Percentiles rank a stretch among this genome's conserved stretches.
These are phyloP conservation scores for Gortyna flavago DNA, from an alignment of 2,888 invertebrate genomes.

Conservation along the genomic window DNA sequence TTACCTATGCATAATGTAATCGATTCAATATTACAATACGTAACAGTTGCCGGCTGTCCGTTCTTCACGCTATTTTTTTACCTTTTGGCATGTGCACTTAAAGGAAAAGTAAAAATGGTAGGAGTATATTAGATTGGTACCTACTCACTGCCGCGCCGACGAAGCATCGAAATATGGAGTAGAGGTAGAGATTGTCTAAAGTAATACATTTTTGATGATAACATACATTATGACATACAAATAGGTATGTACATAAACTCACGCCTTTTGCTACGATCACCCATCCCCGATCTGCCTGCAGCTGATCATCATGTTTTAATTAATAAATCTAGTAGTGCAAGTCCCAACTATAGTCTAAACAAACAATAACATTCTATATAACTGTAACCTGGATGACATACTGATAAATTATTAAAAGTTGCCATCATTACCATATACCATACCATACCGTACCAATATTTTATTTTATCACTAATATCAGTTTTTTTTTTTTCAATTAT, in stretches of 20 bases:
- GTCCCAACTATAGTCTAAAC: not conserved
- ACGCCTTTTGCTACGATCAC: no score
- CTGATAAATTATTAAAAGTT: not conserved
- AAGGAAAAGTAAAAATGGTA: not conserved
- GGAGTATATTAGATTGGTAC: not conserved
- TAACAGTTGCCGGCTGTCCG: not conserved
- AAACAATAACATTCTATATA: not conserved
- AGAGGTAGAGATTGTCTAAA: not conserved
- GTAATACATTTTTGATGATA: no score
- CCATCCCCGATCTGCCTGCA: no score
- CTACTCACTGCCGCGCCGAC: no score
- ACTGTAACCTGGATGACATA: not conserved
- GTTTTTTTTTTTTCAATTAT: no score
- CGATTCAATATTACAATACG: conserved; percentile 11
- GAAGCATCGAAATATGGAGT: not conserved
- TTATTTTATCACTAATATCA: no score
- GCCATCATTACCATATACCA: no score
- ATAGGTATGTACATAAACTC: not conserved
- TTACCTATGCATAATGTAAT: not conserved
- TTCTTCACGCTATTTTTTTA: not conserved
- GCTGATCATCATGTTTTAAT: no score
- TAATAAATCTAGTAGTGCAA: not conserved
- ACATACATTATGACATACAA: no score
- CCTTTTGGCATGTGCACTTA: not conserved
- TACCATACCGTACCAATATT: no score